Base-by-base conservation (phyloP, 92 coral and sea anemone genomes). In the Parazoanthus atlanticus region DNA sequence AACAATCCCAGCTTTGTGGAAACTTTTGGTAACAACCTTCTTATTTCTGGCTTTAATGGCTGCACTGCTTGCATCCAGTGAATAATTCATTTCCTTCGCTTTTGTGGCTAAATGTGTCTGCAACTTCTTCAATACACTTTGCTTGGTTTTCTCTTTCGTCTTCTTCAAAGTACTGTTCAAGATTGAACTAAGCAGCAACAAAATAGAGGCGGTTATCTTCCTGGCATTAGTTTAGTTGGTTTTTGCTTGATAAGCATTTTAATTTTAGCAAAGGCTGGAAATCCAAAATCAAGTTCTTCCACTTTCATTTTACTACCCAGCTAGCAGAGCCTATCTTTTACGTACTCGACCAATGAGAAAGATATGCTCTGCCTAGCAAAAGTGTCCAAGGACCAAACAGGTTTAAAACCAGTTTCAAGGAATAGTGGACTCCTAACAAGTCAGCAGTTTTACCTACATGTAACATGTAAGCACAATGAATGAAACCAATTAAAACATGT, bases 1-100 rank as follows among this genome's bases (percentile, higher is more conserved):
- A 71, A 93, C 98, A 79, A 97, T 94, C 19, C 99, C 99, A 78
- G 96, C 98, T 90, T 97, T 97, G 72, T 97, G 98, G 72, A 97
- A 94, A 8, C 97, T 97, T 91, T 97, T 97, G 85, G 95, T 78
- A 46, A 94, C 95, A 30, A 94, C 92, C 43, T 89, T 92, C 91
- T 97, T 97, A 89, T 94, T 97, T 76, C 99, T 93, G 11, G 95
- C 92, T 86, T 97, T 97, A 72, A 95, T 90, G 73, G 93, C 90
- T 29, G 99, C 85, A 69, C 97, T 91, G 33, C 76, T 86, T 4
- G 93, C 30, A 25, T 91, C 90, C 69, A 95, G 81, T 31, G 61
- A 76, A 86, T 93, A 92, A 49, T 91, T 86, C 75, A 91, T 79
- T 78, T 93, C 94, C 77, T 88, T 92, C 36, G 98, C 98, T 86